phyloP scores from a whole-genome alignment of 2,113 vertebrate genomes.

The Dermatemys mawii region DNA sequence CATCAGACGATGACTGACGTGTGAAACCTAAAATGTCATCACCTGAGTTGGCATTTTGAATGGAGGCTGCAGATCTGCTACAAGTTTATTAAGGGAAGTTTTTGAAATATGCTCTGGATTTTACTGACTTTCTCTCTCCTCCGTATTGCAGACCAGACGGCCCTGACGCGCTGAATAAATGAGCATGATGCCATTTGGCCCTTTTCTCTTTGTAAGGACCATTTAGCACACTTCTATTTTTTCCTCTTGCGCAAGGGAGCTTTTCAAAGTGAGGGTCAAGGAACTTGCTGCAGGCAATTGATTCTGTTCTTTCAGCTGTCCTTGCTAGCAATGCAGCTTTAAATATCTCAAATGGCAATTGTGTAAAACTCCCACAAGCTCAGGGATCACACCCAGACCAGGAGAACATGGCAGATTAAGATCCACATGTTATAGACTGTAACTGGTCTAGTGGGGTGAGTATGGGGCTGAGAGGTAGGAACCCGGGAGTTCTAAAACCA shows the following conservation, averaged over 20 bases:
- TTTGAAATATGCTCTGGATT: neutral
- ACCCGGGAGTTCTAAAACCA: neutral
- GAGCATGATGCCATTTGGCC: neutral
- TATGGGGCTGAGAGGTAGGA: constrained; percentile 54
- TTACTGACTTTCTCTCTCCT: neutral
- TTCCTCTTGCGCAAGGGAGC: neutral
- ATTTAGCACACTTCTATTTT: neutral
- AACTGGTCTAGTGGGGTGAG: constrained; percentile 15
- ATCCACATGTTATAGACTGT: constrained; percentile 46
- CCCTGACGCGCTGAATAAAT: neutral
- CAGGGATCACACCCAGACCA: neutral
- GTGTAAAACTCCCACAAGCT: constrained; percentile 2
- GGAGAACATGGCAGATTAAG: constrained; percentile 21
- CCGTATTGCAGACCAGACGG: neutral
- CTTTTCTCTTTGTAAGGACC: neutral
- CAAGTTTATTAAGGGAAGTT: neutral
- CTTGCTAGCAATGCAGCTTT: constrained; percentile 31
- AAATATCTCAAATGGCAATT: constrained; percentile 31
- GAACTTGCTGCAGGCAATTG: constrained; percentile 5
- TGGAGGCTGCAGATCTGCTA: neutral
- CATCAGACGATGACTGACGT: neutral
- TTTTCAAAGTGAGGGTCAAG: constrained; percentile 42
- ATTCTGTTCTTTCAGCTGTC: neutral
- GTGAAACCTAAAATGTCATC: constrained; percentile 10
- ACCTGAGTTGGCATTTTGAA: neutral